Evolutionary conservation across 2,797 vertebrate genomes (phyloP).

Genomic region (Sebastes kiyomatsui): DNA sequence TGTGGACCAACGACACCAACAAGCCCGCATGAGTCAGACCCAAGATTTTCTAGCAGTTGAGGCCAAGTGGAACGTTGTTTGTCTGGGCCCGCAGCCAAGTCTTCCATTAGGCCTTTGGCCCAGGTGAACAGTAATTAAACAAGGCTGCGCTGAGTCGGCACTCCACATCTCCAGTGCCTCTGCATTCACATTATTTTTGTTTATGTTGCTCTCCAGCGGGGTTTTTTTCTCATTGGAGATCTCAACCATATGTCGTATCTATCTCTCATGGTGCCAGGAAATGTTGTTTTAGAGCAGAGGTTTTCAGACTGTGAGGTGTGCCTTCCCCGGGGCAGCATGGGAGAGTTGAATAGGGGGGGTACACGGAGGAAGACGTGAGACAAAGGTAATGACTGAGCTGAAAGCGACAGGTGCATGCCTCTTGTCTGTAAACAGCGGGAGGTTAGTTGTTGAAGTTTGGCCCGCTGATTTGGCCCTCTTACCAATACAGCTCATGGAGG

Average conservation of each 20-base stretch:
- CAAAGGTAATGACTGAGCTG: not conserved
- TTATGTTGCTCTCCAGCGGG: conserved; percentile 52
- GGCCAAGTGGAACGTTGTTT: conserved; percentile 76
- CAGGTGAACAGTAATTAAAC: conserved; percentile 83
- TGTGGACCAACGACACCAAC: conserved; percentile 46
- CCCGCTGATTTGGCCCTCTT: not conserved
- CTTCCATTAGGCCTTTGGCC: conserved; percentile 83
- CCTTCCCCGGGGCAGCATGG: not conserved
- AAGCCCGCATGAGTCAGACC: conserved; percentile 57
- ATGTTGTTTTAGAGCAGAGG: conserved; percentile 16
- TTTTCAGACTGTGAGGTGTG: conserved; percentile 2
- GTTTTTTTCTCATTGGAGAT: conserved; percentile 12
- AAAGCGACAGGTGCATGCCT: not conserved
- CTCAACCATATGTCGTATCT: conserved; percentile 41
- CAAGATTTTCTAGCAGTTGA: conserved; percentile 54
- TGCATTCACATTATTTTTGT: conserved; percentile 68
- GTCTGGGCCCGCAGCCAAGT: conserved; percentile 81
- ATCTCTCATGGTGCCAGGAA: conserved; percentile 3
- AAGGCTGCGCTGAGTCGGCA: conserved; percentile 72
- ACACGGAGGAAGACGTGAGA: not conserved
- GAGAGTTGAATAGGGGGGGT: not conserved
- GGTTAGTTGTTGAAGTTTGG: not conserved
- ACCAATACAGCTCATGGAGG: not conserved
- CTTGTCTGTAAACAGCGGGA: not conserved
- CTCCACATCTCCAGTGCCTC: conserved; percentile 58